Conservation (phyloP, 1,140 invertebrate genomes). For the Saxidomus purpurata region DNA sequence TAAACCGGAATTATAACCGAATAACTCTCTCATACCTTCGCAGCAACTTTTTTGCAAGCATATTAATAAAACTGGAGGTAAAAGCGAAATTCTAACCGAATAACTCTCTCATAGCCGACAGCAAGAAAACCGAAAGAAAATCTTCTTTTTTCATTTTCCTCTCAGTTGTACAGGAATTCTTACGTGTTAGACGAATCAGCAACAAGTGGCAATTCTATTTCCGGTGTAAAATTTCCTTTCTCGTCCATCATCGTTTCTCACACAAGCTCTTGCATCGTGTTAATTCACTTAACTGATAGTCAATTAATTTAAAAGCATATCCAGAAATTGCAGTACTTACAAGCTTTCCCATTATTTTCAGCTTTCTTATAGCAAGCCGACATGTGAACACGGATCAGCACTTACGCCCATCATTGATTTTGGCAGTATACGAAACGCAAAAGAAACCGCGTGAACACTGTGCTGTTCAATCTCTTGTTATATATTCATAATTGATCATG, state of each 20-base stretch:
- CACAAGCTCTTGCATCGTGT: background rate
- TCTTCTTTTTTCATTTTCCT: no score
- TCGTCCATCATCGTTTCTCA: background rate
- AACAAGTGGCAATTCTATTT: background rate
- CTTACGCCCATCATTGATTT: background rate
- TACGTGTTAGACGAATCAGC: no score
- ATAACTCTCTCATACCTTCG: no score
- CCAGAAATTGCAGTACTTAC: background rate
- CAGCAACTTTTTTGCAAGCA: no score
- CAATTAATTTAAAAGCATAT: slow-evolving; percentile 29
- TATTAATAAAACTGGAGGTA: no score
- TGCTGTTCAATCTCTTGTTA: no score
- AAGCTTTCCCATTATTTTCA: background rate
- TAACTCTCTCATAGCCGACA: no score
- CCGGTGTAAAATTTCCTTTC: slow-evolving; percentile 4
- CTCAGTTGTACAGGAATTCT: no score
- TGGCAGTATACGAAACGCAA: background rate
- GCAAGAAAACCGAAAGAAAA: no score
- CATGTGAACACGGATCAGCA: slow-evolving; percentile 10
- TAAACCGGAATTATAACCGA: no score
- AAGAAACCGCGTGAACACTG: background rate
- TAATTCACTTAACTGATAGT: slow-evolving; percentile 22
- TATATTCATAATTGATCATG: no score
- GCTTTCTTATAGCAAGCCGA: background rate
- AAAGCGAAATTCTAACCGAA: no score